Evolutionary conservation across 1,140 invertebrate species (phyloP), one percentile per base, ranked within the genome.

Genomic region (Cherax destructor): DNA sequence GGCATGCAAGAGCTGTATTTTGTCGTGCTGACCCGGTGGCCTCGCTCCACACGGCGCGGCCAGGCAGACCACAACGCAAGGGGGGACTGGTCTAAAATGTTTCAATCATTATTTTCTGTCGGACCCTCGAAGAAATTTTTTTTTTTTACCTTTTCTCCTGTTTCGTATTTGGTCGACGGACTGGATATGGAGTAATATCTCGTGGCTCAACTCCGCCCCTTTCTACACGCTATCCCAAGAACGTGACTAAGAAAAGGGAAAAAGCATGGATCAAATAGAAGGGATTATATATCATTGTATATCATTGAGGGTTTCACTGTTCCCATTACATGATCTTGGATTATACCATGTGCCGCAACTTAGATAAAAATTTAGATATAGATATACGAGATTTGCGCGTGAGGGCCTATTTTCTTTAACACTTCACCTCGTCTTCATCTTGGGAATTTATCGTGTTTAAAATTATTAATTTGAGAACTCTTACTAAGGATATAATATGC

Each of bases 1-100:
- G 77, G 77, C 86, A 87, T 87, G 86, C 86, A 87, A 87, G 30
- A 79, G n/a, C 50, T 59, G n/a, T 80, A 74, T 74, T 74, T 74
- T 74, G n/a, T 74, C 69, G 69, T 74, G 69, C 69, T 74, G 69
- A 74, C 69, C 69, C 69, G 69, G 69, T 74, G 69, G 69, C 69
- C 69, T 11, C 69, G 5, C 69, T 74, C 69, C 24, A 74, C 69
- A 74, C 69, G 69, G 30, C 69, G 69, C 69, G 69, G 69, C 69
- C 30, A 74, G 9, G 69, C 69, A n/a, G 21, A 74, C 69, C n/a
- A 74, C n/a, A 74, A 11, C 24, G n/a, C n/a, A 72, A n/a, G 69
- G 69, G 65, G n/a, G 69, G 69, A 74, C 69, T 74, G n/a, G 69
- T 74, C 69, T 74, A 74, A 74, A 74, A 74, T 74, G 69, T 74